These are phyloP conservation scores for Crocodylus rhombifer DNA, from an alignment of 2,797 vertebrate species.

Conservation along the genomic window DNA sequence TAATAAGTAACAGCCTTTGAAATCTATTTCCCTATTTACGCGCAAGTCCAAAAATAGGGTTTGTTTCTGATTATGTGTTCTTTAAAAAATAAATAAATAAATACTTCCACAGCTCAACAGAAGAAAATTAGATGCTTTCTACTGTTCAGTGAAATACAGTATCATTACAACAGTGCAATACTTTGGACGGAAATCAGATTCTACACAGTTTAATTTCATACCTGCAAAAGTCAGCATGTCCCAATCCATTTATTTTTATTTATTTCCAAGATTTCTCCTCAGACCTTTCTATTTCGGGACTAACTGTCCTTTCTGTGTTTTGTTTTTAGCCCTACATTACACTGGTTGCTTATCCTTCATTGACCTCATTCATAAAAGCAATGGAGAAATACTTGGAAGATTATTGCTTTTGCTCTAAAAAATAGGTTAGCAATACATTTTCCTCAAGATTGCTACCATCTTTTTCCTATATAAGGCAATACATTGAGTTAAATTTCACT, in stretches of 20 bases:
- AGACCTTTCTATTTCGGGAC: neutral
- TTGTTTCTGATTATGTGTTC: neutral
- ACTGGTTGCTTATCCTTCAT: neutral
- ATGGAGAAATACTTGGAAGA: neutral
- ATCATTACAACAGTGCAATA: neutral
- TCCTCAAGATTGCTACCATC: neutral
- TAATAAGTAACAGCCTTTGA: neutral
- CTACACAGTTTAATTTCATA: neutral
- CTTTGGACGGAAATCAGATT: neutral
- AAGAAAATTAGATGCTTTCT: neutral
- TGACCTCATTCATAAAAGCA: neutral
- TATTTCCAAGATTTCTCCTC: neutral
- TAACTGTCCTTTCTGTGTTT: neutral
- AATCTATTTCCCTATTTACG: neutral
- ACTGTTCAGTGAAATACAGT: neutral
- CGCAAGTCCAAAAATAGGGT: neutral
- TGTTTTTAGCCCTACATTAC: neutral
- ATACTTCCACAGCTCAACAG: neutral
- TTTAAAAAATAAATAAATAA: neutral
- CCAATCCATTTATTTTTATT: neutral
- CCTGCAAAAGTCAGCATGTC: neutral
- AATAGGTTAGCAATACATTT: neutral
- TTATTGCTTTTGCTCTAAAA: neutral
- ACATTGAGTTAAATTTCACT: neutral
- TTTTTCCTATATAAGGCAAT: neutral